These are phyloP conservation scores for Hydrocynus forskahlii DNA, from an alignment of 2,797 vertebrate species.

Conservation along the genomic window DNA sequence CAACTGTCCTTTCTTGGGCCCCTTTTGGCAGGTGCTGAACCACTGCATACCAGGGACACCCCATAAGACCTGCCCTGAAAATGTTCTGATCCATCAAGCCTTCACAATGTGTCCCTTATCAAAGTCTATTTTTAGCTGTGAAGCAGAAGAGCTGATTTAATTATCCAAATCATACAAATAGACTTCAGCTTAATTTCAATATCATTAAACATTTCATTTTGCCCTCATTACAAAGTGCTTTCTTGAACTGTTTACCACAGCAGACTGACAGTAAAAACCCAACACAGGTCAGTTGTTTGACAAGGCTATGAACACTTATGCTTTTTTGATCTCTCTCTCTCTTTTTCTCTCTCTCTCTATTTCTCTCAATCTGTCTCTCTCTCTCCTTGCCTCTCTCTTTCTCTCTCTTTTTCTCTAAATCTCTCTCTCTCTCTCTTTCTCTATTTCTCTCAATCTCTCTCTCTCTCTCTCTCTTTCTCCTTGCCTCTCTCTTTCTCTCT, in stretches of 20 bases:
- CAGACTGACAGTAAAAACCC: slow-evolving; percentile 17
- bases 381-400: not conserved
- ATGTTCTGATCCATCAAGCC: too few relatives aligned
- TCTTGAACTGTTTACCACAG: not conserved
- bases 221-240: slow-evolving; percentile 13
- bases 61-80: too few relatives aligned
- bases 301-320: not conserved
- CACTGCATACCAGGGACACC: too few relatives aligned
- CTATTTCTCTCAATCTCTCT: too few relatives aligned
- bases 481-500: too few relatives aligned
- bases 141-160: not conserved
- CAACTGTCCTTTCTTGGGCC: too few relatives aligned
- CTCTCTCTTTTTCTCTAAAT: not conserved
- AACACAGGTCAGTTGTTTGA: slow-evolving; percentile 4
- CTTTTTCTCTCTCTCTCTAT: slow-evolving; percentile 3
- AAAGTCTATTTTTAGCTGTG: not conserved
- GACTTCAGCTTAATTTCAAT: slow-evolving; percentile 5
- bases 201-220: not conserved
- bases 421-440: not conserved
- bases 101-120: too few relatives aligned
- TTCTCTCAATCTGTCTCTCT: not conserved
- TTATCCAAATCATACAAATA: slow-evolving; percentile 1
- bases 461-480: too few relatives aligned
- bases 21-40: too few relatives aligned
- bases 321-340: not conserved